A percentile compares a stretch with the other conserved stretches of the same genome.
Evolutionary conservation across 2,888 invertebrate genomes (phyloP).

Genomic region (Luffia ferchaultella): DNA sequence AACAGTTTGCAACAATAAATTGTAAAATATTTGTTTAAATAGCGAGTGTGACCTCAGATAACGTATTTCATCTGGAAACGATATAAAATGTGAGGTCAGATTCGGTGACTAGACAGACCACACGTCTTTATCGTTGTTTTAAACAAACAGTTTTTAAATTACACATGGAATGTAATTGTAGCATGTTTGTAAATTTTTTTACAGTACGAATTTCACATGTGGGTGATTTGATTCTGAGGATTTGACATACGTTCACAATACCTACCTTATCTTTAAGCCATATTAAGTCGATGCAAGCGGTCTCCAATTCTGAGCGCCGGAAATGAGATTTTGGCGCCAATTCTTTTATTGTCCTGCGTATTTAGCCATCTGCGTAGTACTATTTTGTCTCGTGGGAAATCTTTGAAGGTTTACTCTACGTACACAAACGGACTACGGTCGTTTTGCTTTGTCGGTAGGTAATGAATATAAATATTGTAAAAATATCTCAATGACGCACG

Average conservation of each 20-base stretch:
- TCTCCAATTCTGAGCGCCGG: background rate
- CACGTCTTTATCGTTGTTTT: too few relatives aligned
- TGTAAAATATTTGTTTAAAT: background rate
- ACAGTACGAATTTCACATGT: background rate
- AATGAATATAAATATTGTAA: background rate
- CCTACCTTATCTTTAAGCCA: background rate
- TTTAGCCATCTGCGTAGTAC: background rate
- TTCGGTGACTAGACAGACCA: too few relatives aligned
- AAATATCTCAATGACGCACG: background rate
- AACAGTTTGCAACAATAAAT: background rate
- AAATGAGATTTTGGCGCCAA: background rate
- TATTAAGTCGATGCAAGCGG: background rate
- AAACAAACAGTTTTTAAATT: background rate
- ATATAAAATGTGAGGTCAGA: too few relatives aligned
- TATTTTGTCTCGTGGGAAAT: background rate
- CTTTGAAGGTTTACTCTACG: background rate
- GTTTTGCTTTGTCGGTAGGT: background rate
- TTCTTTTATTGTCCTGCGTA: background rate
- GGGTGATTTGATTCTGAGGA: background rate
- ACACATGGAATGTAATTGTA: background rate
- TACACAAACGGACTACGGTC: background rate
- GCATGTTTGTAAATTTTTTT: background rate
- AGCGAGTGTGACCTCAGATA: background rate
- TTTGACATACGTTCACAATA: background rate
- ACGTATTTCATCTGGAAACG: too few relatives aligned